Conservation (phyloP, 2,797 vertebrate genomes). For the Xiphophorus birchmanni region DNA sequence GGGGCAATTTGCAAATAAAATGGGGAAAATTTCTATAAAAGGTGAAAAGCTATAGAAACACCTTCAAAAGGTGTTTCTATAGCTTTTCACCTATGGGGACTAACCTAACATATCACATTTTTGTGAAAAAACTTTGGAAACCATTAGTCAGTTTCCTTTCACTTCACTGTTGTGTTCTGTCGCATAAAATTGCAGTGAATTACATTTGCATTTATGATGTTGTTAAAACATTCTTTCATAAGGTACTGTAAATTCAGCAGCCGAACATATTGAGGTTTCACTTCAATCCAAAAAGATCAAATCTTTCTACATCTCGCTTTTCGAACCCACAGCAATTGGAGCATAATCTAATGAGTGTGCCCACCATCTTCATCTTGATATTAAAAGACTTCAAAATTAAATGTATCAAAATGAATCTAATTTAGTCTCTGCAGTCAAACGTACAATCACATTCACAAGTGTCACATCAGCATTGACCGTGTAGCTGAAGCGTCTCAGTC, state of each 20-base stretch:
- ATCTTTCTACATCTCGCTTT: background rate
- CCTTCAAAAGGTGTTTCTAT: background rate
- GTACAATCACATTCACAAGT: background rate
- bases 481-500: slow-evolving; percentile 27
- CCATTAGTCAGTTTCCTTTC: background rate
- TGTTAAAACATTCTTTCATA: background rate
- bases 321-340: background rate
- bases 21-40: background rate
- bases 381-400: slow-evolving; percentile 25
- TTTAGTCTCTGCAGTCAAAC: slow-evolving; percentile 9
- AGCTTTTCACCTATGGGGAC: background rate
- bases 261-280: background rate
- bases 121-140: background rate
- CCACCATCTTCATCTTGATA: slow-evolving; percentile 3
- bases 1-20: background rate
- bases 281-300: background rate
- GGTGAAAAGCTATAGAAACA: too few relatives aligned
- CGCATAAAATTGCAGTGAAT: background rate
- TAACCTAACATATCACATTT: background rate
- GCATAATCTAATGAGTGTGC: slow-evolving; percentile 8
- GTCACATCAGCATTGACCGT: slow-evolving; percentile 13
- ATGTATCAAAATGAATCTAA: slow-evolving; percentile 25
- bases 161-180: background rate
- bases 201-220: background rate
- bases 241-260: background rate